phyloP scores from a whole-genome alignment of 2,113 vertebrate species.

The Protobothrops flavoviridis region DNA sequence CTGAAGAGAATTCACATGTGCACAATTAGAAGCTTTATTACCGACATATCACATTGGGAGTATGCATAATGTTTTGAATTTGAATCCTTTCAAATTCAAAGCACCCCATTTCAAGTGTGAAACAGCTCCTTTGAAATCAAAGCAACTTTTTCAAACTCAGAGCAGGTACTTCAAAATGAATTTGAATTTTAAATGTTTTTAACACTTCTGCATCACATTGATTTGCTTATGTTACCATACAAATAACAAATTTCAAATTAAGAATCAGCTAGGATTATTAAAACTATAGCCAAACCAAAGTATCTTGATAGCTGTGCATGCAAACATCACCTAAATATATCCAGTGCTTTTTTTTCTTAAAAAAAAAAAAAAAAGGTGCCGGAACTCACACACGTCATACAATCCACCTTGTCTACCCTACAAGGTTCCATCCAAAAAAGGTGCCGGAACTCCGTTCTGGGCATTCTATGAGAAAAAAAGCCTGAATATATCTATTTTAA shows the following conservation, averaged over 20 bases:
- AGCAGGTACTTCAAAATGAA: not conserved
- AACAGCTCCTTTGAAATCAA: not conserved
- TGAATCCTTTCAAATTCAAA: not conserved
- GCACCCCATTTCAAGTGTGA: not conserved
- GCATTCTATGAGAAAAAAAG: no score
- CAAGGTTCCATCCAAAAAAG: no score
- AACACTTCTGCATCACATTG: not conserved
- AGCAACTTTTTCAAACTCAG: not conserved
- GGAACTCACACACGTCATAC: no score
- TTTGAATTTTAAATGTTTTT: not conserved
- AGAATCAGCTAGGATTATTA: not conserved
- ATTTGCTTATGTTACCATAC: not conserved
- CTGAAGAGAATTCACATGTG: not conserved
- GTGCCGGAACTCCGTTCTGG: no score
- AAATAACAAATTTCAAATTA: not conserved
- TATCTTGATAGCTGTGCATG: not conserved
- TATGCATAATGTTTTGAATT: not conserved
- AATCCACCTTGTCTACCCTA: no score
- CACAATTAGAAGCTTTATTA: not conserved
- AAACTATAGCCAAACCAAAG: not conserved
- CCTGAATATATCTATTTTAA: slow-evolving; percentile 7
- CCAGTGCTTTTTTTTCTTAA: no score
- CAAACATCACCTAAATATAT: not conserved
- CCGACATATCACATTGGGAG: not conserved
- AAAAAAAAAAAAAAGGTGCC: no score